Evolutionary conservation across 2,113 vertebrate genomes (phyloP).

Genomic region (Colistium nudipinnis): DNA sequence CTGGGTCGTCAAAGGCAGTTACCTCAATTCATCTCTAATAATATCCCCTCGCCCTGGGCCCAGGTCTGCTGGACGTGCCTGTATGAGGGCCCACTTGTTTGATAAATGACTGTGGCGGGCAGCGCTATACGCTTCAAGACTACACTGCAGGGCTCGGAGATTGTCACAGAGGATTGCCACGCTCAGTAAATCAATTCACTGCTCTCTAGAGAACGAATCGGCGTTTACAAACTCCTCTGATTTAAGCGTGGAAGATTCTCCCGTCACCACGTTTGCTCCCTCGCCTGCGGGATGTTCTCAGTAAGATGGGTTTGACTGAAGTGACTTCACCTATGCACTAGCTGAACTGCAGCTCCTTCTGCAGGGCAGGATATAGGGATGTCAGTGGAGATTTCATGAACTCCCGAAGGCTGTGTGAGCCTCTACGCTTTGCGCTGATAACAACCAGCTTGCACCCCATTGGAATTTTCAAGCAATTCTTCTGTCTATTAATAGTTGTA

Average conservation of each 20-base stretch:
- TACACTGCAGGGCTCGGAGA: slow-evolving; percentile 46
- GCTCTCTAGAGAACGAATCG: slow-evolving; percentile 58
- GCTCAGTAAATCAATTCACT: slow-evolving; percentile 78
- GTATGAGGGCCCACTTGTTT: slow-evolving; percentile 67
- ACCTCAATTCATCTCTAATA: slow-evolving; percentile 74
- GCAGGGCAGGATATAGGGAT: slow-evolving; percentile 62
- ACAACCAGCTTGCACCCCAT: slow-evolving; percentile 57
- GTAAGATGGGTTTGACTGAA: slow-evolving; percentile 62
- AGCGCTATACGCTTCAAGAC: slow-evolving; percentile 43
- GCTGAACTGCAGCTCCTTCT: slow-evolving; percentile 59
- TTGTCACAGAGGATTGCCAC: slow-evolving; percentile 62
- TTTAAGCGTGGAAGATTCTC: slow-evolving; percentile 56
- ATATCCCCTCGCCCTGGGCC: slow-evolving; percentile 66
- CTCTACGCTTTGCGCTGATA: slow-evolving; percentile 61
- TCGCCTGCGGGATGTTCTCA: slow-evolving; percentile 27
- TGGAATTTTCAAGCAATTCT: slow-evolving; percentile 59
- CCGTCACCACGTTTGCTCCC: slow-evolving; percentile 51
- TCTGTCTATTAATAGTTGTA: slow-evolving; percentile 68
- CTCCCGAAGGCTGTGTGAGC: slow-evolving; percentile 71
- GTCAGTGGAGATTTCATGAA: slow-evolving; percentile 77
- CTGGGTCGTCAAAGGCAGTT: slow-evolving; percentile 77
- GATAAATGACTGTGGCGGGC: slow-evolving; percentile 73
- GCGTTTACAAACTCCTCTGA: slow-evolving; percentile 67
- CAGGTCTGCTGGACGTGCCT: slow-evolving; percentile 63
- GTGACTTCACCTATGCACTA: slow-evolving; percentile 60